Evolutionary conservation across 2,113 vertebrate genomes (phyloP).

Genomic region (Brachypodius melanocephalos): DNA sequence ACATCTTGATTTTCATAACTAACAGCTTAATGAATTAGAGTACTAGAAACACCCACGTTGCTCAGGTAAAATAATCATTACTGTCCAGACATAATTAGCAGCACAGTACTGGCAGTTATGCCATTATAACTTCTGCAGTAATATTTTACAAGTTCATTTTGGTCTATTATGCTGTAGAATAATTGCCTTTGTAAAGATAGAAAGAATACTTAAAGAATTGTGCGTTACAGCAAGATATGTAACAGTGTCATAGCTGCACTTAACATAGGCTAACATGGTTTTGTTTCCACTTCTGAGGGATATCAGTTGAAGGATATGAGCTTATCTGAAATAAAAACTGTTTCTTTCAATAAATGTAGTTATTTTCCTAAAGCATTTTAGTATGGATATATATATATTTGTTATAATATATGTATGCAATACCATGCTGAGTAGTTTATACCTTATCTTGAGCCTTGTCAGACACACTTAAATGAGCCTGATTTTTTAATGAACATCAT

Average conservation of each 20-base stretch:
- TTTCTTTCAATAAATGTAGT: not conserved
- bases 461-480: constrained; percentile 23
- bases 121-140: constrained; percentile 1
- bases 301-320: not conserved
- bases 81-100: not conserved
- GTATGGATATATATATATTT: not conserved
- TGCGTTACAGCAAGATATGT: not conserved
- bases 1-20: not conserved
- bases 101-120: not conserved
- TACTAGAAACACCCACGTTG: not conserved
- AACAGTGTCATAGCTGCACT: not conserved
- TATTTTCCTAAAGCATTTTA: not conserved
- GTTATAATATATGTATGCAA: not conserved
- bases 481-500: constrained; percentile 20
- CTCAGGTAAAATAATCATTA: constrained; percentile 10
- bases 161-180: not conserved
- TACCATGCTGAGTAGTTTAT: not conserved
- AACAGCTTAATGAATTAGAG: not conserved
- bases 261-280: not conserved
- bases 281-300: not conserved
- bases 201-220: not conserved
- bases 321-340: not conserved
- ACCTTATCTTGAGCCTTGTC: not conserved
- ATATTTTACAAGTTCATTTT: constrained; percentile 29
- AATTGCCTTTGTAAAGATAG: constrained; percentile 23